phyloP scores from a whole-genome alignment of 1,140 invertebrate species.

The Bombus vancouverensis region DNA sequence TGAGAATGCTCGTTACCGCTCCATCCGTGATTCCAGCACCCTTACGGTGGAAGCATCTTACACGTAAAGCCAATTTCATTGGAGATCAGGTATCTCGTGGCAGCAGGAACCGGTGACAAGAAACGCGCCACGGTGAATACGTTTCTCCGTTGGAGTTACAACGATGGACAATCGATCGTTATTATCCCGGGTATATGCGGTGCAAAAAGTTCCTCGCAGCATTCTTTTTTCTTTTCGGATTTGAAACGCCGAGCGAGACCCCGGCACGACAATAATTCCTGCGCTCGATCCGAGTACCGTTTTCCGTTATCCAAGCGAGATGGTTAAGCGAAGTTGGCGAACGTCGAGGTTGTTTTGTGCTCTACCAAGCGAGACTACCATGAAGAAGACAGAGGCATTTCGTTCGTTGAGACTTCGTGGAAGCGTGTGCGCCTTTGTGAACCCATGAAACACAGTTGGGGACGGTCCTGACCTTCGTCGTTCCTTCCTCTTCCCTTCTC shows the following conservation, averaged over 20 bases:
- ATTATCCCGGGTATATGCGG: conserved; percentile 44
- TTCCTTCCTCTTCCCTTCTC: conserved; percentile 24
- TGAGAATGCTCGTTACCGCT: not conserved
- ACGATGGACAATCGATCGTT: conserved; percentile 55
- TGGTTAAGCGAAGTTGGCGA: conserved; percentile 69
- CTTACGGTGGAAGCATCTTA: conserved; percentile 8
- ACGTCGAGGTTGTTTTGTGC: conserved; percentile 76
- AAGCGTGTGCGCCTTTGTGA: conserved; percentile 47
- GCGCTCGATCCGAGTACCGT: conserved; percentile 59
- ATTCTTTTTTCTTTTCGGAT: not conserved
- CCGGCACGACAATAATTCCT: conserved; percentile 63
- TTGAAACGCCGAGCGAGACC: conserved; percentile 27
- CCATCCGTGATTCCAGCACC: not conserved
- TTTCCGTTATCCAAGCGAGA: conserved; percentile 73
- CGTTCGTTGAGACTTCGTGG: conserved; percentile 48
- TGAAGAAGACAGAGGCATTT: conserved; percentile 55
- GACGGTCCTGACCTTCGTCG: conserved; percentile 58
- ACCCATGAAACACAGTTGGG: conserved; percentile 8
- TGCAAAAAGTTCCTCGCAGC: conserved; percentile 30
- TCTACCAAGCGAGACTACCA: conserved; percentile 72
- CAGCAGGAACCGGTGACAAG: conserved; percentile 5
- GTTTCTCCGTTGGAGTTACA: conserved; percentile 8
- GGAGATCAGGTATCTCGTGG: not conserved
- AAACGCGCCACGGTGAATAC: conserved; percentile 28
- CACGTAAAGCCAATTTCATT: conserved; percentile 45